Evolutionary conservation across 2,888 invertebrate genomes (phyloP), one percentile per base, ranked within the genome.

Genomic region (Capitulum mitella): DNA sequence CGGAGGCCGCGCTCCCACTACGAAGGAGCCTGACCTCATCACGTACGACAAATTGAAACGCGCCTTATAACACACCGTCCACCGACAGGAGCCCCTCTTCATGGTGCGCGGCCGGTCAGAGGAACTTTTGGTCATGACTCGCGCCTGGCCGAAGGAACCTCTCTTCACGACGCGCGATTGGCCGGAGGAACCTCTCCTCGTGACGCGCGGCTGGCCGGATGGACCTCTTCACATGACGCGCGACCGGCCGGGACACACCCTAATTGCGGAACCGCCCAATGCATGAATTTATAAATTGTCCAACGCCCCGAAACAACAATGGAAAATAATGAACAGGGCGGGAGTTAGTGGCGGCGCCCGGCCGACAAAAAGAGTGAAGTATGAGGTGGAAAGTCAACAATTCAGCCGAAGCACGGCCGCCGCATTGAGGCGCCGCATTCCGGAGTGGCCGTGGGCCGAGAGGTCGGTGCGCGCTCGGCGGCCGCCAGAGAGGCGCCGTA

Each of bases 381-480:
- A 70, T 40, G 70, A 70, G 70, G 70, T 70, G 70, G 70, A 70
- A 70, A 70, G 70, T 70, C 70, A 70, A 70, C 70, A 70, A 40
- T 70, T 40, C 70, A 26, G 70, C 26, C 26, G 26, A 5, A 19
- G 26, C 16, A 37, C 10, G 19, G 37, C 26, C 34, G 70, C 37
- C 12, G 40, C 70, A 70, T 70, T 70, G 70, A 70, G 70, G 2
- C 26, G 70, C 12, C 40, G 70, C 70, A 70, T 70, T 70, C 70
- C 70, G 8, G 22, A 10, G 34, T 14, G 70, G 12, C 1, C 10
- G 22, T 19, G n/a, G 34, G 6, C 34, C 29, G 6, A 58, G 29
- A 51, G 51, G 22, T 51, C 19, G 43, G 43, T 12, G 5, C 6
- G 6, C 43, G 43, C 43, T 12, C 5, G 6, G 43, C 43, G 43